phyloP scores from a whole-genome alignment of 2,113 vertebrate genomes.

The Prinia subflava region DNA sequence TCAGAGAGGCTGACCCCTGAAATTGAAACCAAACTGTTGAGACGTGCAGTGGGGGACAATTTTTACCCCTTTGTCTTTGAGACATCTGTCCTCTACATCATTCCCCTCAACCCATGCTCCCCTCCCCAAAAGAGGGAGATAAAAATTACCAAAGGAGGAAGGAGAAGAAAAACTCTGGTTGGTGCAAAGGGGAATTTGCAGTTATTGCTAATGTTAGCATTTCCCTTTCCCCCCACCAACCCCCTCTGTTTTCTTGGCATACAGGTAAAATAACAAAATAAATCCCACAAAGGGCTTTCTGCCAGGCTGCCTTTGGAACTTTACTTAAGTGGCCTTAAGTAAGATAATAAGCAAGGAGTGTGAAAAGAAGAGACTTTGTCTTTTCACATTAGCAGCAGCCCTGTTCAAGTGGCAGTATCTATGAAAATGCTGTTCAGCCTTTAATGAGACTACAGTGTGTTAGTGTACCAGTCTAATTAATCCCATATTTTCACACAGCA shows the following conservation, averaged over 20 bases:
- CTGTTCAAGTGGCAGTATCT: conserved; percentile 83
- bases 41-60: neutral
- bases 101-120: too few relatives aligned
- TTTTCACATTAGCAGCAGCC: conserved; percentile 83
- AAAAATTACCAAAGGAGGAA: neutral
- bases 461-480: conserved; percentile 89
- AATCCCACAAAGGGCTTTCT: conserved; percentile 61
- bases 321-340: conserved; percentile 86
- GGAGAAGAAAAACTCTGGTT: neutral
- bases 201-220: conserved; percentile 27
- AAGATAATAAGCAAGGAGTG: conserved; percentile 85
- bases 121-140: neutral
- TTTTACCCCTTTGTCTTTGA: neutral
- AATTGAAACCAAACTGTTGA: neutral
- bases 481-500: conserved; percentile 89
- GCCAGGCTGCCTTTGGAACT: conserved; percentile 78
- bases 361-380: conserved; percentile 86
- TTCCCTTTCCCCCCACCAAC: neutral
- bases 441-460: conserved; percentile 89
- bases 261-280: conserved; percentile 73
- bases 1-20: neutral
- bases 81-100: neutral
- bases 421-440: conserved; percentile 79
- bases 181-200: neutral
- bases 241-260: neutral